Conservation (phyloP, 2,113 vertebrate genomes). For the Dromiciops gliroides region DNA sequence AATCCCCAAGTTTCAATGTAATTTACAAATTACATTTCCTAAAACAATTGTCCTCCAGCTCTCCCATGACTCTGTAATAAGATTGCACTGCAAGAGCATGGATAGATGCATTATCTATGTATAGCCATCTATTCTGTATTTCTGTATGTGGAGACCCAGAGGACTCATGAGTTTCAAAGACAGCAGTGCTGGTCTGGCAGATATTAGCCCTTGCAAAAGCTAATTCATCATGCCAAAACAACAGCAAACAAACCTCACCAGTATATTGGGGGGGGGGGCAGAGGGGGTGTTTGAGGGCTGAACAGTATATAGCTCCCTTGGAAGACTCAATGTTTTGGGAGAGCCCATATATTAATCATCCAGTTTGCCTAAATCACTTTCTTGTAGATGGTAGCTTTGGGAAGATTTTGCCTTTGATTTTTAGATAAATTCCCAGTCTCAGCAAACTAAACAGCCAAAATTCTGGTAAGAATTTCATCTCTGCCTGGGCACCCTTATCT, state of each 20-base stretch:
- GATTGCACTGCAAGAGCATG: background rate
- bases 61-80: background rate
- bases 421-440: background rate
- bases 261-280: background rate
- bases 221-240: background rate
- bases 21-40: conserved; percentile 46
- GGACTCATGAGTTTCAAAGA: background rate
- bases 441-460: background rate
- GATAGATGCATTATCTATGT: background rate
- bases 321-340: background rate
- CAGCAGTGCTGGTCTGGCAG: conserved; percentile 10
- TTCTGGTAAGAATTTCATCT: background rate
- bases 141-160: background rate
- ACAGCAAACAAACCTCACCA: background rate
- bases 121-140: background rate
- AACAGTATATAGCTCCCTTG: background rate
- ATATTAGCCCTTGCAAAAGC: background rate
- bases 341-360: background rate
- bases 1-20: background rate
- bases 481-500: background rate
- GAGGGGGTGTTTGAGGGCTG: background rate
- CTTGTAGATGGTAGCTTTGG: background rate
- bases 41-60: conserved; percentile 2
- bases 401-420: background rate
- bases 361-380: background rate